These are phyloP conservation scores for Spondyliosoma cantharus DNA, from an alignment of 2,797 vertebrate species.

Conservation along the genomic window DNA sequence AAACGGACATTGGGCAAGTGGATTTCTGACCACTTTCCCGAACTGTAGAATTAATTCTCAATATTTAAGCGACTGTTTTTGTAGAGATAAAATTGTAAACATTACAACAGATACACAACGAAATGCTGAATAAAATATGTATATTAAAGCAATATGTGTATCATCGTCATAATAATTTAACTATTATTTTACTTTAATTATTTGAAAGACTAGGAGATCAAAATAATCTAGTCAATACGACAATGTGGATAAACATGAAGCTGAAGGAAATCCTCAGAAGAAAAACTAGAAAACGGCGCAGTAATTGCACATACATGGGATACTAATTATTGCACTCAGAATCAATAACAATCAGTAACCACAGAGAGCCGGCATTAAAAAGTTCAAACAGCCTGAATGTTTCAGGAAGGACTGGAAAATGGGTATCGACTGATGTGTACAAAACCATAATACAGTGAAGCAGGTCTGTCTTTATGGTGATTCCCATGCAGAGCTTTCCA, in stretches of 20 bases:
- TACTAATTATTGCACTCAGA: slow-evolving; percentile 24
- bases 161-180: too few species aligned
- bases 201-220: slow-evolving; percentile 4
- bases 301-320: slow-evolving; percentile 7
- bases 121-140: neutral
- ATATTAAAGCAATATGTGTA: neutral
- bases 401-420: slow-evolving; percentile 47
- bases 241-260: neutral
- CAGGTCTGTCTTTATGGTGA: slow-evolving; percentile 64
- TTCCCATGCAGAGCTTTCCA: slow-evolving; percentile 58
- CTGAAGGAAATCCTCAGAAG: neutral
- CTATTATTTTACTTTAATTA: neutral
- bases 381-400: slow-evolving; percentile 47
- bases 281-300: neutral
- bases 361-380: slow-evolving; percentile 11
- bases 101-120: neutral
- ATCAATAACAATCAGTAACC: slow-evolving; percentile 45
- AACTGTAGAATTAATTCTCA: neutral
- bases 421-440: slow-evolving; percentile 49
- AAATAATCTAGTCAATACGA: neutral
- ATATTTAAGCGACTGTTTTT: neutral
- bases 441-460: slow-evolving; percentile 62
- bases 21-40: too few species aligned
- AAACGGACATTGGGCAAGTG: too few species aligned
- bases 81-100: neutral